A percentile compares a stretch with the other conserved stretches of the same genome.
These are phyloP conservation scores for Echinometra lucunter DNA, from an alignment of 53 echinoderm and acorn worm species.

Conservation along the genomic window DNA sequence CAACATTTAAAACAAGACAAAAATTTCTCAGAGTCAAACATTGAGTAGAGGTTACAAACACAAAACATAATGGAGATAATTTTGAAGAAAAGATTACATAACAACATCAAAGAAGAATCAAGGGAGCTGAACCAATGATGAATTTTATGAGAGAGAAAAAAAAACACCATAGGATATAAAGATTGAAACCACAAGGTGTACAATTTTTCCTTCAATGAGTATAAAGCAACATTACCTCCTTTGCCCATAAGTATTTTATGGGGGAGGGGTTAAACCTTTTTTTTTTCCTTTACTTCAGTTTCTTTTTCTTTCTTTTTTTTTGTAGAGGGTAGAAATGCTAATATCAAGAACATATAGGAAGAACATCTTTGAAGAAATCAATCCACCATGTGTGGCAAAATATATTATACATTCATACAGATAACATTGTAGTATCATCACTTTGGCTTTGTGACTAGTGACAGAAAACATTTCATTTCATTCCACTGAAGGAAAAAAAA, in stretches of 20 bases:
- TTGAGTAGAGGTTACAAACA: neutral
- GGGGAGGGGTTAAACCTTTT: too few relatives aligned
- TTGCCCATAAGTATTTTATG: too few relatives aligned
- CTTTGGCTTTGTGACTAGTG: neutral
- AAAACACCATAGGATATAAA: neutral
- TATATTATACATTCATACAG: too few relatives aligned
- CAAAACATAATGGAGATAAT: neutral
- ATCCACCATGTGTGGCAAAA: too few relatives aligned
- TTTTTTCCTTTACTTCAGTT: too few relatives aligned
- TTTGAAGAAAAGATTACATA: neutral
- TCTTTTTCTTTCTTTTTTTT: neutral
- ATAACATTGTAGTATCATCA: neutral
- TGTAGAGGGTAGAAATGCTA: too few relatives aligned
- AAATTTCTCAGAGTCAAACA: constrained; percentile 1
- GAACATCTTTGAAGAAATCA: neutral
- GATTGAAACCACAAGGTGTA: neutral
- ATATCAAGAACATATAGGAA: neutral
- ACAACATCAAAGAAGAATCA: neutral
- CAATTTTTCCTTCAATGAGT: neutral
- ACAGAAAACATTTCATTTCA: neutral
- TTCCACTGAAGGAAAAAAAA: neutral
- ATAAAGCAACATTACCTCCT: neutral
- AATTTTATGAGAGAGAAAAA: neutral
- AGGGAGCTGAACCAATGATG: neutral
- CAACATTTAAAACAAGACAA: constrained; percentile 41